Base-by-base conservation (phyloP, 2,797 vertebrate species). In the Rousettus madagascariensis region DNA sequence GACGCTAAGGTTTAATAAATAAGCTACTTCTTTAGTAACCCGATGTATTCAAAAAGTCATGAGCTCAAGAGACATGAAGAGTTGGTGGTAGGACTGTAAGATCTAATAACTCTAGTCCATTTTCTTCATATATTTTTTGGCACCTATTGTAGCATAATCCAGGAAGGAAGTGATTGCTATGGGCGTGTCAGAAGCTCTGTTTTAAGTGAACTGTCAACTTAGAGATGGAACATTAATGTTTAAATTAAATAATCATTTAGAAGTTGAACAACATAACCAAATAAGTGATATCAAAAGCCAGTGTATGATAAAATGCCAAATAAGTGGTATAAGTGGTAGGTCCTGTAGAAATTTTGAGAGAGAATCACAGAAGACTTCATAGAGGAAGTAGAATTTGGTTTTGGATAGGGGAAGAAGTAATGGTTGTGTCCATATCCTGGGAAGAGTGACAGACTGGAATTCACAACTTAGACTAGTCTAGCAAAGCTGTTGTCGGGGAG, bases 221-320 rank as follows among this genome's bases (percentile, higher is more conserved):
- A 53, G 55, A 90, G 41, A 79, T 65, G 46, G 41, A 89, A 46
- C 38, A 6, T 55, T 68, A 61, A 63, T 95, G n/a, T 71, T 79
- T 86, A 86, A 65, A 41, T 86, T 63, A 91, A 95, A n/a, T 72
- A 84, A 87, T 77, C 36, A n/a, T 77, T 88, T 92, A 93, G 77
- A 79, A 68, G 59, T 65, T 82, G 57, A 78, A 30, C 46, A 94
- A 24, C 33, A 11, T 77, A 83, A 59, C 59, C 74, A 61, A 51
- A 72, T 6, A 86, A 69, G 17, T 77, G 28, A 53, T 78, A 19
- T 30, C 71, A 57, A 75, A 84, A 72, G 55, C 15, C 59, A 85
- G 6, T 8, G 5, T 66, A 16, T 80, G 53, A 85, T 77, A 68
- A 86, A 87, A 36, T 92, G 59, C 20, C 77, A 85, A 36, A 36